These are phyloP conservation scores for Heliconius congener DNA, from an alignment of 1,140 invertebrate genomes.

Conservation along the genomic window DNA sequence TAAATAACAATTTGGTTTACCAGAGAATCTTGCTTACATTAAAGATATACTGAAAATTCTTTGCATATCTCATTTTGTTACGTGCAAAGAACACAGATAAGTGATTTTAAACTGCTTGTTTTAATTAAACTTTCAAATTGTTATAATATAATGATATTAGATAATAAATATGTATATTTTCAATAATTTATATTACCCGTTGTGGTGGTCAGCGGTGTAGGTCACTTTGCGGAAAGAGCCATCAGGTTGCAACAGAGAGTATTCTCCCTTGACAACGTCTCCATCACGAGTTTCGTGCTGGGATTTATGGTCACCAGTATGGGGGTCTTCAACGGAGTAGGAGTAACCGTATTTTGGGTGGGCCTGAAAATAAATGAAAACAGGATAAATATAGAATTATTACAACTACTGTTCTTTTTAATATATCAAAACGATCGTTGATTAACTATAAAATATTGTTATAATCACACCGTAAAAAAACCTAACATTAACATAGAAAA, in stretches of 20 bases:
- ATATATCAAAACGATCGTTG: no score
- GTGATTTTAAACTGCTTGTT: not conserved
- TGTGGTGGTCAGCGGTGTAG: slow-evolving; percentile 87
- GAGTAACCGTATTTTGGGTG: slow-evolving; percentile 80
- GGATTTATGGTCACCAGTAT: slow-evolving; percentile 80
- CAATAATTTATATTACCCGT: slow-evolving; percentile 75
- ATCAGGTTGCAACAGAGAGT: slow-evolving; percentile 84
- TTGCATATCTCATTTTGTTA: no score
- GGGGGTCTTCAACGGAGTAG: slow-evolving; percentile 79
- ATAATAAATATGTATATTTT: not conserved
- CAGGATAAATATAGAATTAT: no score
- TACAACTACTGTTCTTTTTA: no score
- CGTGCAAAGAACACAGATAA: no score
- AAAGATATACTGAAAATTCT: no score
- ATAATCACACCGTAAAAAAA: not conserved
- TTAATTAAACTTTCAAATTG: not conserved
- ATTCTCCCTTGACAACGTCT: slow-evolving; percentile 78
- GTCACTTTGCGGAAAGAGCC: slow-evolving; percentile 87
- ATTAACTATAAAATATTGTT: no score
- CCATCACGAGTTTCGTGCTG: slow-evolving; percentile 80
- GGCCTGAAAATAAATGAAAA: slow-evolving; percentile 45
- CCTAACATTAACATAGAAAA: not conserved
- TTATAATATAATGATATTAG: not conserved
- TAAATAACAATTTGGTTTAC: no score
- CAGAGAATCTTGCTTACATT: no score